These are phyloP conservation scores for Microctenopoma stevenorrisi DNA, from an alignment of 2,797 vertebrate species.

Conservation along the genomic window DNA sequence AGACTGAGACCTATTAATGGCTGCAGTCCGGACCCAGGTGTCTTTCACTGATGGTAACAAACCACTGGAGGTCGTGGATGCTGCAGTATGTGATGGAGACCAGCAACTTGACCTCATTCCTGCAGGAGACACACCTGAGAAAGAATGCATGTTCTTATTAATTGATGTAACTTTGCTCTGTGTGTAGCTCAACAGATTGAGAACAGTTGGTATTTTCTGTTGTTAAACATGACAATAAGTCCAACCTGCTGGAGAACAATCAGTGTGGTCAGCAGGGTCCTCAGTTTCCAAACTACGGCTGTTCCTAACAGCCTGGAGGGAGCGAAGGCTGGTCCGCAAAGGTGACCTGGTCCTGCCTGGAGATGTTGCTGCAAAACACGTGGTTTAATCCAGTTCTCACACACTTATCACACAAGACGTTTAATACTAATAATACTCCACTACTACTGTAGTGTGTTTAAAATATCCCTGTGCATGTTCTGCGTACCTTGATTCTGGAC, in stretches of 20 bases:
- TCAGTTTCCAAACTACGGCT: constrained; percentile 83
- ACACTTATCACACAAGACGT: neutral
- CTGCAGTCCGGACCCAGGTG: constrained; percentile 14
- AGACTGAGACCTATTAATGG: constrained; percentile 73
- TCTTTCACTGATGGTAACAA: constrained; percentile 11
- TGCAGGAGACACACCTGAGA: constrained; percentile 41
- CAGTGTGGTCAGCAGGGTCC: constrained; percentile 69
- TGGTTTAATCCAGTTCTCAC: neutral
- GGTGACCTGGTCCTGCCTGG: constrained; percentile 73
- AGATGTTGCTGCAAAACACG: constrained; percentile 41
- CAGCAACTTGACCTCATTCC: constrained; percentile 5
- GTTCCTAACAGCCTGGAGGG: constrained; percentile 84
- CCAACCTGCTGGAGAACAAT: constrained; percentile 46
- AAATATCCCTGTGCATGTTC: neutral
- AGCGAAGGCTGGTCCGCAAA: constrained; percentile 81
- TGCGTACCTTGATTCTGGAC: constrained; percentile 80
- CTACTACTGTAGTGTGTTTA: neutral
- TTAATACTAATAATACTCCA: too few species aligned
- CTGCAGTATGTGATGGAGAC: constrained; percentile 18
- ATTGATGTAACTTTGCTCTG: neutral
- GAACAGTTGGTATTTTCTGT: neutral
- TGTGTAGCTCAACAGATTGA: neutral
- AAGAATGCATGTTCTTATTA: neutral
- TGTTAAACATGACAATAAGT: neutral
- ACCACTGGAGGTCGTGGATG: constrained; percentile 11